Percentiles rank a stretch among this genome's conserved stretches.
Evolutionary conservation across 2,888 invertebrate species (phyloP).

Genomic region (Cynaeus angustus): DNA sequence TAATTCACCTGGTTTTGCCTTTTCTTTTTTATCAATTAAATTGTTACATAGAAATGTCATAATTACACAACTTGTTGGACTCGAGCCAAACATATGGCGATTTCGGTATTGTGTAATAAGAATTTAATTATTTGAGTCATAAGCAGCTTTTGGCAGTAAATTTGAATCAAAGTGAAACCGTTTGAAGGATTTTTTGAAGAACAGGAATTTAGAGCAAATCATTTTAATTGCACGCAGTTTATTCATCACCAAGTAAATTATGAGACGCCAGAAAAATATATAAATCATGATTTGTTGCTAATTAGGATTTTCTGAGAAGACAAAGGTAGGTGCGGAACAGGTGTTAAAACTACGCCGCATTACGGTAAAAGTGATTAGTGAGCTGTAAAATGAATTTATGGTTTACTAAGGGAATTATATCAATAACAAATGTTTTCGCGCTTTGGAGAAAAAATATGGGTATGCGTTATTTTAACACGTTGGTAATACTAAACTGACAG

Average conservation of each 20-base stretch:
- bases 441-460: no score
- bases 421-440: no score
- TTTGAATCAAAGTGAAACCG: neutral
- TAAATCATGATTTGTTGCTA: neutral
- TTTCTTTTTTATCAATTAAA: slow-evolving; percentile 47
- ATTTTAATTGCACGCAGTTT: neutral
- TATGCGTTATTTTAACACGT: no score
- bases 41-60: slow-evolving; percentile 48
- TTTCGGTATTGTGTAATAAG: slow-evolving; percentile 16
- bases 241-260: neutral
- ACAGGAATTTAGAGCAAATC: no score
- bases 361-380: neutral
- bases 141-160: slow-evolving; percentile 30
- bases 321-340: neutral
- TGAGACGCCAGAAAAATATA: neutral
- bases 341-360: neutral
- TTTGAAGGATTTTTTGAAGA: no score
- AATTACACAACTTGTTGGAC: slow-evolving; percentile 41
- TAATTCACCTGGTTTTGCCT: slow-evolving; percentile 44
- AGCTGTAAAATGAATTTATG: neutral
- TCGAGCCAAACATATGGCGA: slow-evolving; percentile 37
- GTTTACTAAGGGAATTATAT: no score
- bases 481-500: no score
- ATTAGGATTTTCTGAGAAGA: slow-evolving; percentile 4
- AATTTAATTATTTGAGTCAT: slow-evolving; percentile 31